Conservation (phyloP, 1,140 invertebrate species). For the Helicoverpa armigera region DNA sequence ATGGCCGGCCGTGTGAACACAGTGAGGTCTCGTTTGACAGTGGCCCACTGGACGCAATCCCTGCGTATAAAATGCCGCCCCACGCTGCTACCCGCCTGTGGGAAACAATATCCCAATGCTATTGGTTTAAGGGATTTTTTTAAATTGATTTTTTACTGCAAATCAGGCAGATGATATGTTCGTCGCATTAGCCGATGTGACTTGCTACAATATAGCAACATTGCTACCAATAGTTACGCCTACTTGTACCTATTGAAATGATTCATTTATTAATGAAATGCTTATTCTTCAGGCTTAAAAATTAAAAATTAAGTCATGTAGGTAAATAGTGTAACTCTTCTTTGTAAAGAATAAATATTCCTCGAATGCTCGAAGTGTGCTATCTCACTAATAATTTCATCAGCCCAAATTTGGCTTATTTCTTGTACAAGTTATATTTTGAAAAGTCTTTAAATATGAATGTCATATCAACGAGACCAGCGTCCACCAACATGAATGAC, state of each 20-base stretch:
- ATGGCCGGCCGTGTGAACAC: slow-evolving; percentile 74
- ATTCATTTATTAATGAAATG: too few species aligned
- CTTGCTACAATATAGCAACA: not conserved
- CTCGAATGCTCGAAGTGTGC: too few species aligned
- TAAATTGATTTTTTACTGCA: slow-evolving; percentile 29
- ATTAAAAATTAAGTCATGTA: too few species aligned
- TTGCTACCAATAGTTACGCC: too few species aligned
- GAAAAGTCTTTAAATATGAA: not conserved
- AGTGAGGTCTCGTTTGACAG: slow-evolving; percentile 79
- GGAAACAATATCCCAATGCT: slow-evolving; percentile 67
- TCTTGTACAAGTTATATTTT: not conserved
- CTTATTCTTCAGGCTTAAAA: too few species aligned
- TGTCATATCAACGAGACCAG: slow-evolving; percentile 23
- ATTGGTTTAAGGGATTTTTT: slow-evolving; percentile 60
- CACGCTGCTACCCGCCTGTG: slow-evolving; percentile 75
- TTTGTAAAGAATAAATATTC: too few species aligned
- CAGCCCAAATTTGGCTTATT: too few species aligned
- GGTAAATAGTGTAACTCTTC: too few species aligned
- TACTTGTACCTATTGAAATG: too few species aligned
- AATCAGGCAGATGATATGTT: not conserved
- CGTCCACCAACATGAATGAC: slow-evolving; percentile 50
- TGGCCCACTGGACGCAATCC: slow-evolving; percentile 74
- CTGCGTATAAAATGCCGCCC: slow-evolving; percentile 80
- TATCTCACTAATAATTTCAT: too few species aligned
- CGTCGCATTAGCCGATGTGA: too few species aligned